Evolutionary conservation across 2,888 invertebrate species (phyloP).

Genomic region (Ptilodon capucinus): DNA sequence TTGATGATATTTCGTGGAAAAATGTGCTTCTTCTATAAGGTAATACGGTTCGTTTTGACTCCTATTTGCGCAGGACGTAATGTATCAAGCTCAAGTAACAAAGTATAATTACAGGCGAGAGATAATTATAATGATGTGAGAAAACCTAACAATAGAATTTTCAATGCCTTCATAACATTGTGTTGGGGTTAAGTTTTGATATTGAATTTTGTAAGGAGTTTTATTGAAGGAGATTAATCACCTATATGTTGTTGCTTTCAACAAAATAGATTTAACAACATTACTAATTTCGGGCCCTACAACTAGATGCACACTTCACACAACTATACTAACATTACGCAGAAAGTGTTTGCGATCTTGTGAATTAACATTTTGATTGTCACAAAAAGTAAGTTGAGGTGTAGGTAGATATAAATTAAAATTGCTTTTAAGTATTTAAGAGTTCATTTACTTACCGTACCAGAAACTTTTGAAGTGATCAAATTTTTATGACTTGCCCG

Average conservation of each 20-base stretch:
- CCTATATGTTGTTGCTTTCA: too few species aligned
- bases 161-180: conserved; percentile 35
- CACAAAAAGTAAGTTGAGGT: not conserved
- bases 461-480: not conserved
- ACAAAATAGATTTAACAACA: too few species aligned
- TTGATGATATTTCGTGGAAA: too few species aligned
- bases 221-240: too few species aligned
- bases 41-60: too few species aligned
- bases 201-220: too few species aligned
- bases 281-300: too few species aligned
- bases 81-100: conserved; percentile 26
- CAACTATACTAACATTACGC: not conserved
- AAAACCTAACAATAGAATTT: conserved; percentile 32
- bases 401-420: not conserved
- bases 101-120: conserved; percentile 32
- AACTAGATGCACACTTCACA: too few species aligned
- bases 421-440: not conserved
- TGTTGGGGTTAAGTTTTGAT: conserved; percentile 16
- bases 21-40: too few species aligned
- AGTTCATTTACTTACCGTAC: not conserved
- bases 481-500: not conserved
- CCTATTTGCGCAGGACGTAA: too few species aligned
- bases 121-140: conserved; percentile 33
- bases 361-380: not conserved
- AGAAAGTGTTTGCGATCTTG: not conserved